Evolutionary conservation across 1,140 invertebrate genomes (phyloP).

Genomic region (Trigoniulus corallinus): DNA sequence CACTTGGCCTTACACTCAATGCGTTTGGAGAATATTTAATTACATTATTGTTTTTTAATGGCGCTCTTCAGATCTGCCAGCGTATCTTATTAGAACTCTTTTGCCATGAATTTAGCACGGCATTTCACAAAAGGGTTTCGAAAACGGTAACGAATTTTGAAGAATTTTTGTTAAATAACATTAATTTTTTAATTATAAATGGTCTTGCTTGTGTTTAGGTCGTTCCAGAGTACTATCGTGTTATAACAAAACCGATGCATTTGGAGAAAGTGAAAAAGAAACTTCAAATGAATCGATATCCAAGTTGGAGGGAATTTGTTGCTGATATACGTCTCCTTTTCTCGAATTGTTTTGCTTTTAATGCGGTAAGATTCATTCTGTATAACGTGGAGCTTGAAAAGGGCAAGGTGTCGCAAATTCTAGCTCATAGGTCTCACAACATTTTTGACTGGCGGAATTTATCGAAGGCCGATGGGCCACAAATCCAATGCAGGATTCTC

Average conservation of each 20-base stretch:
- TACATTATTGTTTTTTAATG: conserved; percentile 1
- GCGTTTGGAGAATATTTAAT: conserved; percentile 8
- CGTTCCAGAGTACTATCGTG: conserved; percentile 57
- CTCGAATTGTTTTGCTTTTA: conserved; percentile 67
- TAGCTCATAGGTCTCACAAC: too few relatives aligned
- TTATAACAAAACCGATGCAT: conserved; percentile 62
- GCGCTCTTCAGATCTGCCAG: conserved; percentile 47
- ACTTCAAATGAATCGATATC: conserved; percentile 58
- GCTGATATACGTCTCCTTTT: conserved; percentile 70
- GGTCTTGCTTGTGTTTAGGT: conserved; percentile 28
- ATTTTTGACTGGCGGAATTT: too few relatives aligned
- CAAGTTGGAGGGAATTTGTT: conserved; percentile 53
- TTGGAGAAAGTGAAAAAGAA: conserved; percentile 62
- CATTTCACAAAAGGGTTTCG: conserved; percentile 66
- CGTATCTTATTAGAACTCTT: conserved; percentile 71
- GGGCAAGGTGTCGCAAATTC: too few relatives aligned
- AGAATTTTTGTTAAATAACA: not conserved
- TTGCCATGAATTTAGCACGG: conserved; percentile 69
- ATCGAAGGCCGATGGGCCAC: too few relatives aligned
- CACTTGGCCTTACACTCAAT: too few relatives aligned
- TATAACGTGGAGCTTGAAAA: too few relatives aligned
- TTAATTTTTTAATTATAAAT: conserved; percentile 4
- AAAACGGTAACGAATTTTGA: conserved; percentile 38
- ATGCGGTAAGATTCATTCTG: conserved; percentile 38
- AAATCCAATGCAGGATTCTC: too few relatives aligned